A percentile compares a stretch with the other conserved stretches of the same genome.
Evolutionary conservation across 2,113 vertebrate genomes (phyloP).

Genomic region (Laticauda colubrina): DNA sequence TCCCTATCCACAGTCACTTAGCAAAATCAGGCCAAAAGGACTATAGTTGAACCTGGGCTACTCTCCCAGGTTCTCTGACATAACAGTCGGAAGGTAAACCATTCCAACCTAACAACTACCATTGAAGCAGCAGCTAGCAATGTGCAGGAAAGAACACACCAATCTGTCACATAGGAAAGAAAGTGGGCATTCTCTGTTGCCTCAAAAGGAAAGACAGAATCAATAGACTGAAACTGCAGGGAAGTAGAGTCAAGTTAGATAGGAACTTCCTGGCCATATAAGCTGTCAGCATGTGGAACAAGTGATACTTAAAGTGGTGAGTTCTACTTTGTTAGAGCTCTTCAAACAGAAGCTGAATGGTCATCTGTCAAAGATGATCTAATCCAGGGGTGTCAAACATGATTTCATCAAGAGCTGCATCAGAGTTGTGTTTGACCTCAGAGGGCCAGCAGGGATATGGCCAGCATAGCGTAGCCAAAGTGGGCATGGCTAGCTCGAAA

Average conservation of each 20-base stretch:
- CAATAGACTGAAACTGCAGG: background rate
- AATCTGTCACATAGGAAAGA: background rate
- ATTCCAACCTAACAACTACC: background rate
- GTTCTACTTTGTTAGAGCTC: background rate
- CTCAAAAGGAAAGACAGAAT: background rate
- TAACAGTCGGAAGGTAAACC: background rate
- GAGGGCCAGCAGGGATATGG: too few relatives aligned
- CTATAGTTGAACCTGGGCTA: background rate
- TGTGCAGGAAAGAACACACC: background rate
- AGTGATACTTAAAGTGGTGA: background rate
- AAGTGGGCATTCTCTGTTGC: background rate
- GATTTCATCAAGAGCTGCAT: too few relatives aligned
- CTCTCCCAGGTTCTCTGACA: background rate
- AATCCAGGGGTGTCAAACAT: background rate
- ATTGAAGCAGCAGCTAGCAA: background rate
- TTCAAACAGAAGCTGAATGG: background rate
- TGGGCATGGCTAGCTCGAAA: too few relatives aligned
- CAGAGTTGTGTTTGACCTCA: too few relatives aligned
- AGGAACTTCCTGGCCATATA: background rate
- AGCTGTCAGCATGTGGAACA: background rate
- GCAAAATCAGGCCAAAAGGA: background rate
- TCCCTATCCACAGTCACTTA: background rate
- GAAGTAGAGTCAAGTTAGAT: background rate
- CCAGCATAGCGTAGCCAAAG: too few relatives aligned
- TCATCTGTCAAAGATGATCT: background rate